Percentiles rank a stretch among this genome's conserved stretches.
Conservation (phyloP, 2,888 invertebrate genomes). For the Pycnomerus fuliginosus region DNA sequence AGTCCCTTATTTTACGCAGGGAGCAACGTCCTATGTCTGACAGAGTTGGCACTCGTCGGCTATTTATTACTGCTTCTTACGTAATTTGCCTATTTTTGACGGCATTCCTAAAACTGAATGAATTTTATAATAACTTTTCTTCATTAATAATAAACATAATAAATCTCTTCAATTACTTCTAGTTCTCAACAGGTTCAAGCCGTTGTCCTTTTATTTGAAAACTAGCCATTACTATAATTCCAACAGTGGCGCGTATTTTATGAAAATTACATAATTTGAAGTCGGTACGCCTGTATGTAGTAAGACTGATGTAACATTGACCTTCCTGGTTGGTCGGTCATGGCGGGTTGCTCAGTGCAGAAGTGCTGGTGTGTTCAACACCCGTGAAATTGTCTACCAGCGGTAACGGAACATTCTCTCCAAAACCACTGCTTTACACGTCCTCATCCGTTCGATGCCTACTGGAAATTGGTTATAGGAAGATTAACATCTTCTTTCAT, state of each 20-base stretch:
- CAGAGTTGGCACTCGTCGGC: constrained; percentile 36
- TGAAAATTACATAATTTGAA: constrained; percentile 23
- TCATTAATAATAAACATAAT: too few species aligned
- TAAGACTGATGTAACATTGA: constrained; percentile 24
- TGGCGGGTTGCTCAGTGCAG: constrained; percentile 22
- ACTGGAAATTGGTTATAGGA: too few species aligned
- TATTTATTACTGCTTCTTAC: constrained; percentile 36
- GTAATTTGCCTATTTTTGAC: constrained; percentile 34
- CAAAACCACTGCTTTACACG: not conserved
- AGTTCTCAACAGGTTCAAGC: not conserved
- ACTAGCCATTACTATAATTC: too few species aligned
- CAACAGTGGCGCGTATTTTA: too few species aligned
- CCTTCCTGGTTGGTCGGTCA: constrained; percentile 30
- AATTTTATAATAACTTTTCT: constrained; percentile 9
- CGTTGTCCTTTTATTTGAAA: constrained; percentile 3
- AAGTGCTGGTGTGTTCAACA: constrained; percentile 23
- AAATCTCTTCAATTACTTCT: too few species aligned
- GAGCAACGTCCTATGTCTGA: constrained; percentile 31
- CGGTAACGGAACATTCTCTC: constrained; percentile 25
- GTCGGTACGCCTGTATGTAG: constrained; percentile 18
- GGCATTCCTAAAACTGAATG: constrained; percentile 23
- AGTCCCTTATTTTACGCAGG: constrained; percentile 19
- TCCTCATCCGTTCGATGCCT: not conserved
- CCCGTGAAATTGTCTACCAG: constrained; percentile 31
- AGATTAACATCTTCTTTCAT: too few species aligned